A percentile compares a stretch with the other conserved stretches of the same genome.
Conservation (phyloP, 2,888 invertebrate species). For the Drosophila cognata region DNA sequence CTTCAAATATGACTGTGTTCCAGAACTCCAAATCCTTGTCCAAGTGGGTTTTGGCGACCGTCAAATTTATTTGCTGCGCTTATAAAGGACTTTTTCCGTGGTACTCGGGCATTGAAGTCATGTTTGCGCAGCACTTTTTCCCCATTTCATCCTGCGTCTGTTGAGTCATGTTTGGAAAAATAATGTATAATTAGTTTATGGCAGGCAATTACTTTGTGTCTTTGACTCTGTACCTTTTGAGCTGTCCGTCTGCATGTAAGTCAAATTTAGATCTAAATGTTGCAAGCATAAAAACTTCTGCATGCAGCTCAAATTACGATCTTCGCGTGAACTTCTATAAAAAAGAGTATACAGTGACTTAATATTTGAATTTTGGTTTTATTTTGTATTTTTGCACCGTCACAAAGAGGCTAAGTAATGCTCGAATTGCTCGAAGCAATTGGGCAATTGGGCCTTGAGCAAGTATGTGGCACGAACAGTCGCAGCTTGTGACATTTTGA, state of each 20-base stretch:
- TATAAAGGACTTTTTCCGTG: no score
- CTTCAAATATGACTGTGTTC: no score
- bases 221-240: no score
- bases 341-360: background rate
- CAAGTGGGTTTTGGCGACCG: no score
- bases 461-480: slow-evolving; percentile 4
- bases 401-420: background rate
- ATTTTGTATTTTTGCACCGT: background rate
- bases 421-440: slow-evolving; percentile 5
- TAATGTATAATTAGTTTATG: no score
- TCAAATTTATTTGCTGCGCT: no score
- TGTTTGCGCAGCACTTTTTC: no score
- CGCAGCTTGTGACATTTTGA: slow-evolving; percentile 49
- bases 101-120: no score
- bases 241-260: background rate
- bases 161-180: no score
- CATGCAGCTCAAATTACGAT: background rate
- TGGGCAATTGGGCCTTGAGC: background rate
- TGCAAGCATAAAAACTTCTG: background rate
- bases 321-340: background rate
- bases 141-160: no score
- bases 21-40: no score
- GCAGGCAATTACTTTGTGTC: no score
- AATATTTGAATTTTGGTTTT: background rate
- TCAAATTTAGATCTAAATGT: background rate